phyloP scores from a whole-genome alignment of 2,113 vertebrate species.

The Bubo scandiacus region DNA sequence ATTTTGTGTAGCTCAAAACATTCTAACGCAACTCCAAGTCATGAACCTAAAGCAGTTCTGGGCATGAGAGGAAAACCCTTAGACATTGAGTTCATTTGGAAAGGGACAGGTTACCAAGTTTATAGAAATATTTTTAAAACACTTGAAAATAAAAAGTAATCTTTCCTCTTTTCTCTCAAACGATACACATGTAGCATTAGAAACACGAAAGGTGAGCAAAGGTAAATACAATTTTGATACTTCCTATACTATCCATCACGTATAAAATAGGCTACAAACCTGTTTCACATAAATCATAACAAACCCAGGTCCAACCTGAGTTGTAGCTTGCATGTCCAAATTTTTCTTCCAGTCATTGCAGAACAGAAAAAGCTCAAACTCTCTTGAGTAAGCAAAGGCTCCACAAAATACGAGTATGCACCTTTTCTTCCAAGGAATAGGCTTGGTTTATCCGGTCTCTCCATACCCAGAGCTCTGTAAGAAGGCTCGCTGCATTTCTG shows the following conservation, averaged over 20 bases:
- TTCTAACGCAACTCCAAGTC: not conserved
- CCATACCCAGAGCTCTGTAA: not conserved
- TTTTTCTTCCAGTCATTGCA: not conserved
- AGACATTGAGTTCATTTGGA: not conserved
- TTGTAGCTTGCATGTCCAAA: not conserved
- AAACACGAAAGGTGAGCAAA: not conserved
- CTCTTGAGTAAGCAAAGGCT: not conserved
- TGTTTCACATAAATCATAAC: not conserved
- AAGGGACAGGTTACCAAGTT: not conserved
- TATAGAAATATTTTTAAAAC: not conserved
- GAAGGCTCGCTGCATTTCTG: accelerated
- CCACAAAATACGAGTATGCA: not conserved
- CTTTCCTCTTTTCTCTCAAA: not conserved
- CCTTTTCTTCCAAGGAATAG: not conserved
- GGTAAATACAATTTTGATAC: not conserved
- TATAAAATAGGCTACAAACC: not conserved
- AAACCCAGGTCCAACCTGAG: not conserved
- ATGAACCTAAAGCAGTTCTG: not conserved
- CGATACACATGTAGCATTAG: not conserved
- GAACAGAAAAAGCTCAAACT: not conserved
- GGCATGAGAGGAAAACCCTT: not conserved
- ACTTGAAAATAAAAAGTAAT: not conserved
- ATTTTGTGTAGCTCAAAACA: not conserved
- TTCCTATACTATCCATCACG: not conserved
- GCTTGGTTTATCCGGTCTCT: not conserved